Percentiles rank a stretch among this genome's conserved stretches.
These are phyloP conservation scores for Rhea americana DNA, from an alignment of 2,113 vertebrate genomes.

Conservation along the genomic window DNA sequence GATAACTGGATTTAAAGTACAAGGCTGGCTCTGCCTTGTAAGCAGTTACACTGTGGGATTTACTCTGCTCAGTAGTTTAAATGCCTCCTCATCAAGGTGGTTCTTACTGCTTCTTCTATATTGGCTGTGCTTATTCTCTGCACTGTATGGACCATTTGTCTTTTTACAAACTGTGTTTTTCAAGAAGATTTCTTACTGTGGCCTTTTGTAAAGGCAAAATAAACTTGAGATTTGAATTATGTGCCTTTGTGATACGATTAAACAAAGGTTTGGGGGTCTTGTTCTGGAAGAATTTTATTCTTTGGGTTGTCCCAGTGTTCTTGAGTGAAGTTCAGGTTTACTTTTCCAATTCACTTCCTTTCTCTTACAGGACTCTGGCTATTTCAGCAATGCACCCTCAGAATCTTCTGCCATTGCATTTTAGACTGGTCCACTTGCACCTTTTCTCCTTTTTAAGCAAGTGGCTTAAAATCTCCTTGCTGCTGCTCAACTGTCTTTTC, in stretches of 20 bases:
- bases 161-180: background rate
- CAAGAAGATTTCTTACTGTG: background rate
- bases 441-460: background rate
- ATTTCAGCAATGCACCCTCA: background rate
- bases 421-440: background rate
- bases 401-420: background rate
- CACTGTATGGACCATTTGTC: background rate
- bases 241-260: background rate
- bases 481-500: background rate
- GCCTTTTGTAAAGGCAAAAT: conserved; percentile 20
- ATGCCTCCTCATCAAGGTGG: background rate
- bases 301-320: background rate
- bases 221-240: background rate
- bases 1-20: background rate
- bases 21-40: background rate
- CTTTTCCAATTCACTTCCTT: background rate
- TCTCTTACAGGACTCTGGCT: background rate
- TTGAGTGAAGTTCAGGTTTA: background rate
- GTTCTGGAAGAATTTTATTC: background rate
- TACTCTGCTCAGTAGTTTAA: background rate
- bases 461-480: background rate
- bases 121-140: background rate
- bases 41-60: background rate
- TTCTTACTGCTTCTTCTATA: background rate
- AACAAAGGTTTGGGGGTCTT: background rate